Evolutionary conservation across 2,113 vertebrate species (phyloP).

Genomic region (Epinephelus cyanopodus): DNA sequence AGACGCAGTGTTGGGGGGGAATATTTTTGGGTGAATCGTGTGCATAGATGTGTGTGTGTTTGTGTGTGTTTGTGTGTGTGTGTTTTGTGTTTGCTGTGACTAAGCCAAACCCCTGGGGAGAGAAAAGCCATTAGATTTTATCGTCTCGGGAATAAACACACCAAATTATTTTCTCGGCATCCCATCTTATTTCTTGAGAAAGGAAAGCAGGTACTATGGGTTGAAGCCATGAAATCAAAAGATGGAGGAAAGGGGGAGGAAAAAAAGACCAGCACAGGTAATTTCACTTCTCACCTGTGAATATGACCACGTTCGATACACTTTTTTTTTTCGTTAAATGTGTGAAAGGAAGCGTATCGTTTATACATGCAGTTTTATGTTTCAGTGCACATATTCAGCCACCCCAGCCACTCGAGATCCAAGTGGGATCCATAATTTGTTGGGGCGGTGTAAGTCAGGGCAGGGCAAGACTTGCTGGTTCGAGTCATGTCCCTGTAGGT

Average conservation of each 20-base stretch:
- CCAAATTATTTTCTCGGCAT: conserved; percentile 52
- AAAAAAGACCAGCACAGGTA: conserved; percentile 46
- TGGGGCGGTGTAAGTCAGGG: conserved; percentile 37
- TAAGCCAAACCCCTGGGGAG: conserved; percentile 64
- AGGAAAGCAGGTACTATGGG: conserved; percentile 42
- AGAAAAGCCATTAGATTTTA: conserved; percentile 75
- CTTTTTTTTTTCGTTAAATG: not conserved
- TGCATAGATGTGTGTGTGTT: conserved; percentile 2
- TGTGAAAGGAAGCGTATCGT: conserved; percentile 26
- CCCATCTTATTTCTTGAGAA: conserved; percentile 31
- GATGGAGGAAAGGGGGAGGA: not conserved
- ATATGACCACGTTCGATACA: conserved; percentile 10
- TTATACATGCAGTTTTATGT: conserved; percentile 44
- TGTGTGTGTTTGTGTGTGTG: conserved; percentile 25
- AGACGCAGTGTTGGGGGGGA: conserved; percentile 1
- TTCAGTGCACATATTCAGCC: conserved; percentile 44
- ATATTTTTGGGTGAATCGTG: conserved; percentile 25
- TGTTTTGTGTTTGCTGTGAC: conserved; percentile 69
- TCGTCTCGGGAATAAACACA: conserved; percentile 37
- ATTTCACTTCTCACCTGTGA: conserved; percentile 41
- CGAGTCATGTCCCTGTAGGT: conserved; percentile 58
- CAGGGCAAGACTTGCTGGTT: conserved; percentile 72
- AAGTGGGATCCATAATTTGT: conserved; percentile 34
- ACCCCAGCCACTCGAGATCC: conserved; percentile 9
- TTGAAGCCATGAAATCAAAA: conserved; percentile 57